Evolutionary conservation across 1,140 invertebrate genomes (phyloP).

Genomic region (Zophobas morio): DNA sequence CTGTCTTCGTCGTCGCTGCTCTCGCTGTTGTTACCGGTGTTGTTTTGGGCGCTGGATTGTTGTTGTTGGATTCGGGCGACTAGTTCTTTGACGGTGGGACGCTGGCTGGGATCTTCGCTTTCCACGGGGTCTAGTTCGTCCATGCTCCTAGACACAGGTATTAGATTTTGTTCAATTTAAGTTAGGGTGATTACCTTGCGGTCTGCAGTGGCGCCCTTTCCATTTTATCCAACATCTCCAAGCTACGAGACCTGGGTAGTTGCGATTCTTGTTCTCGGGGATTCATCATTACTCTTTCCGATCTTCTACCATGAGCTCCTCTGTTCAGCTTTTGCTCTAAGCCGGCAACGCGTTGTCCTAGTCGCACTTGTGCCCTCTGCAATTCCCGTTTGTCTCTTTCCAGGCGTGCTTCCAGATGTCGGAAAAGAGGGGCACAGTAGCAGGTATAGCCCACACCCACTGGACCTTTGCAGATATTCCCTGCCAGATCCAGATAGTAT

Average conservation of each 20-base stretch:
- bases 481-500: conserved; percentile 95
- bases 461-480: conserved; percentile 95
- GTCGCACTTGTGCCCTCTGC: conserved; percentile 83
- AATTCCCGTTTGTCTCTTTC: conserved; percentile 89
- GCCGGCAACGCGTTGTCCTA: conserved; percentile 87
- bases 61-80: conserved; percentile 73
- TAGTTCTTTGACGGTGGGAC: conserved; percentile 74
- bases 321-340: conserved; percentile 79
- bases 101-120: conserved; percentile 61
- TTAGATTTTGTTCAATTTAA: too few relatives aligned
- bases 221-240: conserved; percentile 73
- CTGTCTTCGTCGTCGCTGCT: conserved; percentile 74
- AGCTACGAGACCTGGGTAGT: conserved; percentile 75
- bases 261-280: conserved; percentile 72
- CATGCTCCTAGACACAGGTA: conserved; percentile 60
- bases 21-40: conserved; percentile 65
- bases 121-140: conserved; percentile 64
- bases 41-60: conserved; percentile 58
- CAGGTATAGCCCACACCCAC: conserved; percentile 88
- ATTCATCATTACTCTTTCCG: conserved; percentile 72
- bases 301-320: conserved; percentile 73
- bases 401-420: conserved; percentile 88
- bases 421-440: conserved; percentile 85
- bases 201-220: conserved; percentile 59
- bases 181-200: conserved; percentile 54